phyloP scores from a whole-genome alignment of 2,113 vertebrate genomes.

The Epinephelus lanceolatus region DNA sequence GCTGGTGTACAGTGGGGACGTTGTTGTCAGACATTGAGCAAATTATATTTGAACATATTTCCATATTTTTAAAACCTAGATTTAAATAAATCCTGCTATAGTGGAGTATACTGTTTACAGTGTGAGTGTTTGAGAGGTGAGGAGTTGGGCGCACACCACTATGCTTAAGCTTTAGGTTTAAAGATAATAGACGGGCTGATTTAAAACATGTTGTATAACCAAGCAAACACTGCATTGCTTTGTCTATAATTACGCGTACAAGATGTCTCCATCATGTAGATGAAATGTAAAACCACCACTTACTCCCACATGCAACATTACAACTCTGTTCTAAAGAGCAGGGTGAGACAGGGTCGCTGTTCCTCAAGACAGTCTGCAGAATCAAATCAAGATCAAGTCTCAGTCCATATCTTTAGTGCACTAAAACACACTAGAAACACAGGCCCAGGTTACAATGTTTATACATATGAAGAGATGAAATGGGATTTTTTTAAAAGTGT shows the following conservation, averaged over 20 bases:
- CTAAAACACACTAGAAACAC: background rate
- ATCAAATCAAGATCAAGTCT: conserved; percentile 29
- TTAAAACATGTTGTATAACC: background rate
- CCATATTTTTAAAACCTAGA: too few relatives aligned
- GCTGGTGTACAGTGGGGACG: too few relatives aligned
- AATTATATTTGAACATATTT: too few relatives aligned
- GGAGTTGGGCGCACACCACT: background rate
- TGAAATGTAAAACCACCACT: background rate
- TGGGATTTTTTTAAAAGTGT: background rate
- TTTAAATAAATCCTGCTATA: background rate
- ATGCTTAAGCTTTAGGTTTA: background rate
- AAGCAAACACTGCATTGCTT: background rate
- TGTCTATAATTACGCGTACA: background rate
- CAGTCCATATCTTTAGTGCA: conserved; percentile 14
- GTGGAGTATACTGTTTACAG: background rate
- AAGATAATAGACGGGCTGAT: background rate
- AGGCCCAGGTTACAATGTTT: background rate
- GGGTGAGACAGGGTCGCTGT: background rate
- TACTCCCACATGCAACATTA: conserved; percentile 2
- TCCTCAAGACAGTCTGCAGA: conserved; percentile 16
- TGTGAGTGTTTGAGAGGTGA: background rate
- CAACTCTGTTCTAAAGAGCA: background rate
- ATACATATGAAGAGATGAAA: background rate
- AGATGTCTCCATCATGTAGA: background rate
- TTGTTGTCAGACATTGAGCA: too few relatives aligned